These are phyloP conservation scores for Tipula lateralis DNA, from an alignment of 2,888 invertebrate genomes.

Conservation along the genomic window DNA sequence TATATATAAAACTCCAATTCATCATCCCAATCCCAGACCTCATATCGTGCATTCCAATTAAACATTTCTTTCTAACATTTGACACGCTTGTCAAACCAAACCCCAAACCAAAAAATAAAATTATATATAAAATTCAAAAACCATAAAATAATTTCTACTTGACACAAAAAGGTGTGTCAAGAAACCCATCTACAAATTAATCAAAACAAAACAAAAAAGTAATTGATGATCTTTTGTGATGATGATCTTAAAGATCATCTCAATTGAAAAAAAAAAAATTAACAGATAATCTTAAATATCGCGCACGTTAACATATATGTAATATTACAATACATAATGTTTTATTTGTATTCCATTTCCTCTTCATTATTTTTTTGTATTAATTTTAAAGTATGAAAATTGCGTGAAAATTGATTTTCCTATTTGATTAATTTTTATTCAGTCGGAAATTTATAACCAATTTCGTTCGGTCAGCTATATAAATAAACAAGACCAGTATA, in stretches of 20 bases:
- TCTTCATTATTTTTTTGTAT: not conserved
- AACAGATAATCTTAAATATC: too few relatives aligned
- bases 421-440: not conserved
- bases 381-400: not conserved
- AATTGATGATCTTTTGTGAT: constrained; percentile 11
- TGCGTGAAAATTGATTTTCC: not conserved
- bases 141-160: constrained; percentile 6
- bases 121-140: not conserved
- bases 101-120: not conserved
- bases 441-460: not conserved
- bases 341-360: not conserved
- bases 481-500: not conserved
- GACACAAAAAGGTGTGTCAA: constrained; percentile 24
- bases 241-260: not conserved
- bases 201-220: not conserved
- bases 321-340: not conserved
- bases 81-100: constrained; percentile 19
- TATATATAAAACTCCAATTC: not conserved
- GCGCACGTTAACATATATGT: not conserved
- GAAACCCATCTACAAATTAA: constrained; percentile 19
- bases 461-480: not conserved
- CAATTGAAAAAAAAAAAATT: not conserved
- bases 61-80: constrained; percentile 24
- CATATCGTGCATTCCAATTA: constrained; percentile 1
- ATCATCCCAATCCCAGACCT: constrained; percentile 5